These are phyloP conservation scores for Nemoura dubitans DNA, from an alignment of 2,888 invertebrate species.

Conservation along the genomic window DNA sequence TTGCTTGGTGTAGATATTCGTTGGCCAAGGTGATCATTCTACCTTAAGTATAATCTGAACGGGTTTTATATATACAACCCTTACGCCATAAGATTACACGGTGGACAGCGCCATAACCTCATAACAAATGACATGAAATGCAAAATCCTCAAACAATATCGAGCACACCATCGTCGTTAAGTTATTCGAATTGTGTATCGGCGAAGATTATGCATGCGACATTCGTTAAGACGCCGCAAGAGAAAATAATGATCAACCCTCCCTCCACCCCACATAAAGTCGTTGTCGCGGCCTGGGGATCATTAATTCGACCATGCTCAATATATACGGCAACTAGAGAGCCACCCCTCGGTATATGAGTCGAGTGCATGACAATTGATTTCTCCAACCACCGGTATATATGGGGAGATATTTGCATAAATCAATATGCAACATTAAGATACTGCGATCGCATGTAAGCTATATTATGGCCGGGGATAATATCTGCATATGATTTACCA, in stretches of 20 bases:
- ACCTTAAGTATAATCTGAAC: no score
- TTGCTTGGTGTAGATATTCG: no score
- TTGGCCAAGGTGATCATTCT: no score
- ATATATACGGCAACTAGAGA: background rate
- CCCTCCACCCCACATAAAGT: background rate
- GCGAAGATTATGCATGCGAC: background rate
- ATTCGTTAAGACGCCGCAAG: constrained; percentile 1
- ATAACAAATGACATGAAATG: background rate
- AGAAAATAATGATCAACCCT: background rate
- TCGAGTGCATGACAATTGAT: constrained; percentile 22
- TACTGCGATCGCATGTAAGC: constrained; percentile 34
- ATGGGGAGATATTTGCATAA: constrained; percentile 18
- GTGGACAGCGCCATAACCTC: background rate
- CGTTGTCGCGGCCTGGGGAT: background rate
- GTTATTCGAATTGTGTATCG: constrained; percentile 12
- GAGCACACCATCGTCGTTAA: background rate
- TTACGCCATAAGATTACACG: background rate
- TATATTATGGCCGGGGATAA: background rate
- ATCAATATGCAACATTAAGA: constrained; percentile 33
- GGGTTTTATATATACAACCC: no score
- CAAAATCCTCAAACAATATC: background rate
- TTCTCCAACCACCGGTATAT: background rate
- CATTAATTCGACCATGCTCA: background rate
- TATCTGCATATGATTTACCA: constrained; percentile 40
- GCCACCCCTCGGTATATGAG: background rate